A percentile compares a stretch with the other conserved stretches of the same genome.
These are phyloP conservation scores for Dipodomys merriami DNA, from an alignment of 2,113 vertebrate species.

Conservation along the genomic window DNA sequence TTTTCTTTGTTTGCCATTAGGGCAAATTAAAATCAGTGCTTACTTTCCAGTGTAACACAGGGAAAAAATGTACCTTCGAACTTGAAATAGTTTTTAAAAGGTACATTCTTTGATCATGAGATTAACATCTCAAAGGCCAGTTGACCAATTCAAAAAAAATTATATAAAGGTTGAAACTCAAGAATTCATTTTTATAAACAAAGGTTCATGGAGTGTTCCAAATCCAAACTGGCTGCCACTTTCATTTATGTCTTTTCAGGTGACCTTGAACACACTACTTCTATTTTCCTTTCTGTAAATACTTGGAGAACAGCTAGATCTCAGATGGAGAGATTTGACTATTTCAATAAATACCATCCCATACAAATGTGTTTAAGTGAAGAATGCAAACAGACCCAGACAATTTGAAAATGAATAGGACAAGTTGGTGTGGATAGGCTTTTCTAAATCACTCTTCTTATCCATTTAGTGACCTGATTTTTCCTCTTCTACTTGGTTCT, in stretches of 20 bases:
- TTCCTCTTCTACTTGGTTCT: background rate
- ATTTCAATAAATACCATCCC: background rate
- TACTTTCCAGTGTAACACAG: constrained; percentile 21
- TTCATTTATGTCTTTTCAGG: constrained; percentile 18
- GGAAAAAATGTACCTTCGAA: constrained; percentile 31
- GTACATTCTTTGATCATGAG: constrained; percentile 49
- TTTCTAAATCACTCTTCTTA: background rate
- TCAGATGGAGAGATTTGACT: background rate
- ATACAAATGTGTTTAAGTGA: background rate
- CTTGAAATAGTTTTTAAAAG: constrained; percentile 11
- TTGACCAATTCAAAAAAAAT: constrained; percentile 47
- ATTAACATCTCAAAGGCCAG: constrained; percentile 49
- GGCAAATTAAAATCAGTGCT: constrained; percentile 11
- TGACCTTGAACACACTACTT: constrained; percentile 42
- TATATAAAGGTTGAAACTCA: constrained; percentile 34
- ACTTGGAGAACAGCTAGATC: constrained; percentile 1
- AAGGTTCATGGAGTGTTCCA: background rate
- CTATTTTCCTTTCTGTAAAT: constrained; percentile 48
- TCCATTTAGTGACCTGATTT: background rate
- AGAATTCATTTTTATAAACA: constrained; percentile 45
- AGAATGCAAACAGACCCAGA: background rate
- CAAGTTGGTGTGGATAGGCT: background rate
- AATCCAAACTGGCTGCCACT: constrained; percentile 16
- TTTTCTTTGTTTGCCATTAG: constrained; percentile 58
- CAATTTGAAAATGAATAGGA: constrained; percentile 29